These are phyloP conservation scores for Chalcosyrphus nemorum DNA, from an alignment of 2,888 invertebrate genomes.

Conservation along the genomic window DNA sequence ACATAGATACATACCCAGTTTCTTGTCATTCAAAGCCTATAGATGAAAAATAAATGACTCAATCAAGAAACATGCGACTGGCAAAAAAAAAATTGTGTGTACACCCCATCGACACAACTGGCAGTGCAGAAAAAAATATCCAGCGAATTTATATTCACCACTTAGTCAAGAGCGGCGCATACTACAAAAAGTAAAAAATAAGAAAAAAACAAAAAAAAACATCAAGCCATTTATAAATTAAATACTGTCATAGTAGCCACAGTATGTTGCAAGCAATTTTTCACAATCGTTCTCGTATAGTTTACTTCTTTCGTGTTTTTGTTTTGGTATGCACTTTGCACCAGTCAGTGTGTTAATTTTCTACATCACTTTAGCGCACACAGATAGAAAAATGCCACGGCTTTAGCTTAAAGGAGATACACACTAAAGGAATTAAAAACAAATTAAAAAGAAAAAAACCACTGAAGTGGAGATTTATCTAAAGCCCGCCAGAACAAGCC, in stretches of 20 bases:
- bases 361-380: slow-evolving; percentile 74
- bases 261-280: slow-evolving; percentile 80
- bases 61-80: slow-evolving; percentile 68
- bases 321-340: slow-evolving; percentile 69
- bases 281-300: slow-evolving; percentile 78
- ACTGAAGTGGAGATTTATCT: slow-evolving; percentile 73
- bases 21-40: slow-evolving; percentile 30
- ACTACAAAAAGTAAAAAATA: too few species aligned
- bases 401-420: slow-evolving; percentile 35
- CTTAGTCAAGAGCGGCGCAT: slow-evolving; percentile 53
- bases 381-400: slow-evolving; percentile 63
- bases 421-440: slow-evolving; percentile 63
- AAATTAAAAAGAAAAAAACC: slow-evolving; percentile 68
- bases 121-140: slow-evolving; percentile 18
- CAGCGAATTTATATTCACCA: slow-evolving; percentile 63
- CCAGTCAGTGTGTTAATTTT: slow-evolving; percentile 77
- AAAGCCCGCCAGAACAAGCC: slow-evolving; percentile 71
- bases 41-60: slow-evolving; percentile 71
- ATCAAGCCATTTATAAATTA: slow-evolving; percentile 72
- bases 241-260: slow-evolving; percentile 74
- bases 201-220: slow-evolving; percentile 50
- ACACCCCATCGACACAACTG: slow-evolving; percentile 67
- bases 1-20: neutral
- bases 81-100: slow-evolving; percentile 29
- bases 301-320: slow-evolving; percentile 67